Evolutionary conservation across 2,888 invertebrate species (phyloP).

Genomic region (Gortyna flavago): DNA sequence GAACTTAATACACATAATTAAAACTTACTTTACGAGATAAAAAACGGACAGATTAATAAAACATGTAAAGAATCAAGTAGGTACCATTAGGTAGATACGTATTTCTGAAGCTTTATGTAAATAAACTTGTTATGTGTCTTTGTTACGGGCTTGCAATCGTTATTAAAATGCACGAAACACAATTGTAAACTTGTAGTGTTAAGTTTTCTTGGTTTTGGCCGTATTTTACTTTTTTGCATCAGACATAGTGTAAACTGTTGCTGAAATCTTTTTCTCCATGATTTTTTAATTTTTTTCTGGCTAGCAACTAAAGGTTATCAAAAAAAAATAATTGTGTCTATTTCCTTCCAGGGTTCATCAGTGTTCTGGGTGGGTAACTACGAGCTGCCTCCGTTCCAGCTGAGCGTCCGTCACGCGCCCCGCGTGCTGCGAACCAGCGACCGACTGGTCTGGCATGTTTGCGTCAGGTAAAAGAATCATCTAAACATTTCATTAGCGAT

Average conservation of each 20-base stretch:
- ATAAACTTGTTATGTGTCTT: not conserved
- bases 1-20: not conserved
- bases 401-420: constrained; percentile 87
- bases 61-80: not conserved
- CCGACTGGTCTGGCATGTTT: constrained; percentile 88
- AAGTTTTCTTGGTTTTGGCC: not conserved
- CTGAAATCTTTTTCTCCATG: not conserved
- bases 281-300: not conserved
- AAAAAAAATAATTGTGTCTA: not conserved
- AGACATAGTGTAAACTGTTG: not conserved
- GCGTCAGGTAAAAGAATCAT: constrained; percentile 85
- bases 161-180: not conserved
- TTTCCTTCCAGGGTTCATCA: constrained; percentile 76
- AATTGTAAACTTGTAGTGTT: not conserved
- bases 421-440: constrained; percentile 82
- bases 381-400: constrained; percentile 90
- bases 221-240: not conserved
- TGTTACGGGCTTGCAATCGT: not conserved
- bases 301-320: not conserved
- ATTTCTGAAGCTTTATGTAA: not conserved
- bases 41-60: not conserved
- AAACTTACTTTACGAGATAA: not conserved
- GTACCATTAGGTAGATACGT: not conserved
- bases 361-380: constrained; percentile 89
- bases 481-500: not conserved